Conservation (phyloP, 2,888 invertebrate species). For the Laothoe populi region DNA sequence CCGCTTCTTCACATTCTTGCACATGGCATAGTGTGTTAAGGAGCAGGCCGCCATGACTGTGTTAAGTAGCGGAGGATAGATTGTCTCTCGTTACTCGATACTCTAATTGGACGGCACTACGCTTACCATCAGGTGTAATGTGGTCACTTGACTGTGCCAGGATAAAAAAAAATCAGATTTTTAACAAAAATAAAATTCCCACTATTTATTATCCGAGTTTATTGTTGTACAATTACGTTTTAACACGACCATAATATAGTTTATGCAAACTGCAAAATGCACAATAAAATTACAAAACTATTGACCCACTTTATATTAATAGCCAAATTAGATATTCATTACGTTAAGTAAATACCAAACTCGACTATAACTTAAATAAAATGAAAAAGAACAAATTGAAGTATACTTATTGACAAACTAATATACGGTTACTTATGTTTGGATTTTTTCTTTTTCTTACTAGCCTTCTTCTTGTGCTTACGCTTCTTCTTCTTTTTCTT, state of each 20-base stretch:
- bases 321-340: conserved; percentile 13
- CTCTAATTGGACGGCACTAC: no score
- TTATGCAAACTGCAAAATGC: conserved; percentile 17
- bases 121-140: no score
- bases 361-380: background rate
- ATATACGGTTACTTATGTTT: conserved; percentile 69
- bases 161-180: background rate
- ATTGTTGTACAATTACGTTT: conserved; percentile 20
- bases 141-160: no score
- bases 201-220: background rate
- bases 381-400: conserved; percentile 5
- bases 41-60: no score
- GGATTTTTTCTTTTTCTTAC: conserved; percentile 90
- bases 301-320: conserved; percentile 10
- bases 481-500: conserved; percentile 88
- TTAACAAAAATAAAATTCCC: background rate
- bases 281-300: conserved; percentile 13
- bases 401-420: conserved; percentile 8
- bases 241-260: conserved; percentile 20
- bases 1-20: no score
- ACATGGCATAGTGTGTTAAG: no score
- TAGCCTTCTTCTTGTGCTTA: conserved; percentile 88
- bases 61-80: no score
- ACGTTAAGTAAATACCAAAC: conserved; percentile 14
- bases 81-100: no score